Evolutionary conservation across 2,113 vertebrate species (phyloP), one percentile per base, ranked within the genome.

Genomic region (Numida meleagris): DNA sequence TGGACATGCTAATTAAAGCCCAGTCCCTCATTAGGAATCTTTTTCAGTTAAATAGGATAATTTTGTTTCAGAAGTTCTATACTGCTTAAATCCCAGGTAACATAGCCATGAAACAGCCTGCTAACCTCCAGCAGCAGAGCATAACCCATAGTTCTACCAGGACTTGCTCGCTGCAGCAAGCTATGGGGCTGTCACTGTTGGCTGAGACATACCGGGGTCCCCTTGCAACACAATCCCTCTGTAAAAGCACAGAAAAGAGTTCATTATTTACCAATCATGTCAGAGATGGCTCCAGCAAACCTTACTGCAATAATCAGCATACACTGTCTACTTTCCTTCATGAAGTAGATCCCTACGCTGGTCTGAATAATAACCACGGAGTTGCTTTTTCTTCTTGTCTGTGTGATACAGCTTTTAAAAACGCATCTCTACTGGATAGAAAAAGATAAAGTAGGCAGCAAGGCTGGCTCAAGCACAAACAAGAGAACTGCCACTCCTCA

Each of bases 331-430:
- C 23, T 27, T 71, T 53, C 16, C 59, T 59, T 24, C 7, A 3
- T 34, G 46, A 63, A 83, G 40, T 1, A 2, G 5, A 3, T 48
- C 59, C n/a, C 31, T 58, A 6, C 0, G 0, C 23, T 34, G 12
- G 7, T 33, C 57, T 68, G 19, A 86, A 59, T 23, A 57, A 57
- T 57, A 43, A 59, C 42, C 33, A 40, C 0, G 0, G 51, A n/a
- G 27, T 45, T 43, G n/a, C 45, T 45, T 72, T 71, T 90, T 40
- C 50, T 57, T 36, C 45, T 53, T 34, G n/a, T n/a, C 4, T 73
- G 24, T 4, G 12, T 17, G 58, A 62, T 34, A n/a, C 48, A 66
- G 25, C 24, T 58, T 70, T 79, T 73, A 73, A 86, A 92, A 95
- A 75, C 0, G 13, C 46, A 81, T 53, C 53, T 34, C 55, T 90